Evolutionary conservation across 2,113 vertebrate species (phyloP), one percentile per base, ranked within the genome.

Genomic region (Nannobrachium achirus): DNA sequence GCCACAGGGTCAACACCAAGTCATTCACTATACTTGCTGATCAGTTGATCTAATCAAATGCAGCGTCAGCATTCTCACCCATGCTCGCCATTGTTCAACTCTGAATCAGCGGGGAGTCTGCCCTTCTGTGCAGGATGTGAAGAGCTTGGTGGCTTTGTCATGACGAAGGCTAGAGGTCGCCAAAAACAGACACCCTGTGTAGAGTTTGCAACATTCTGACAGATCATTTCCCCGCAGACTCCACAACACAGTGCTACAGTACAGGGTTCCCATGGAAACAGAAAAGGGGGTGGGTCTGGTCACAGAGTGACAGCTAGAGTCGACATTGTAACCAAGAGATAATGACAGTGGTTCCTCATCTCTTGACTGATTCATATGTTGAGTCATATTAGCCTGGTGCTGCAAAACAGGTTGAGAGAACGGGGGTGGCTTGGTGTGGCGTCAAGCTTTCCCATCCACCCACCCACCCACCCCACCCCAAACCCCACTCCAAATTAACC

Each of bases 191-290:
- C 38, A 25, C 48, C 7, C 52, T 19, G 33, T 42, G 38, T 5
- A 6, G 46, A 69, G 67, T 72, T 14, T 33, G 25, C 8, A 53
- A 58, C 67, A 7, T 71, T 63, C 55, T 73, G 81, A 81, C 51
- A 0, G 66, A 63, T 76, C 66, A 68, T 57, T 82, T 73, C 68
- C 25, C 63, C 63, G 44, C 58, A 89, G 63, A 86, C 84, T 87
- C 82, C 87, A 88, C 80, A 88, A 89, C 87, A 87, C 46, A 11
- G 68, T 71, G 84, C 65, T 60, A 86, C 79, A 80, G 80, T 58
- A 62, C 42, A 67, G 18, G 1, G 80, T 82, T 75, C 7, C 84
- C 57, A 1, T 71, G 83, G 86, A 69, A 81, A 89, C 84, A 45
- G 56, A n/a, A n/a, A 39, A 63, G 15, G 1, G 81, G 79, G 80